Evolutionary conservation across 2,113 vertebrate genomes (phyloP), one percentile per base, ranked within the genome.

Genomic region (Campylomormyrus numenius): DNA sequence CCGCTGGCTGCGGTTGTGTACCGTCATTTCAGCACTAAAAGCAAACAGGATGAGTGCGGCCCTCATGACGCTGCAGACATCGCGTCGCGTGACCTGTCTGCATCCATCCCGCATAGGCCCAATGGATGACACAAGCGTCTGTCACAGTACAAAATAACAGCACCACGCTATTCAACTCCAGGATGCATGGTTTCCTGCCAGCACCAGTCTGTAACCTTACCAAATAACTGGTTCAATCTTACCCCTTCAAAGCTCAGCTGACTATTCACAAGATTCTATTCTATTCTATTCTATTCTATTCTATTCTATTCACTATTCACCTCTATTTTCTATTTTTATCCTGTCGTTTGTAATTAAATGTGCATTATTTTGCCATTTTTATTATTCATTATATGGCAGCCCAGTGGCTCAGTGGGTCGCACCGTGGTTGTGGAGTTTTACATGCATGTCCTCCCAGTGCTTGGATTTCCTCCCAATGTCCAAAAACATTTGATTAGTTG

Each of bases 1-100:
- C 91, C 93, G 94, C 94, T 94, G 93, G 94, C 93, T 94, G 88
- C 92, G 93, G 94, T 45, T 94, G 93, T 94, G 91, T 93, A 95
- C 53, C 53, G 2, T 95, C 94, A 93, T 48, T 92, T 94, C 91
- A 91, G 91, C 93, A 95, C 94, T 95, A 94, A 95, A 94, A 91
- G 91, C 90, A 92, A 93, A 94, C 94, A 92, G 87, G 93, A 90
- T 89, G 90, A 94, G 91, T 93, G 24, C 83, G 91, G 92, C 91
- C 91, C 93, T 91, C 91, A 80, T 17, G 35, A 11, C 21, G 85
- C 27, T 8, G 27, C 48, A 87, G 48, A 24, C 13, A 4, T 1
- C 0, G 27, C 2, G 4, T 53, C 27, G 49, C 21, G 27, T 52
- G 49, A n/a, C 15, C 49, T 8, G n/a, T 31, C 10, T 17, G 2